Evolutionary conservation across 2,113 vertebrate genomes (phyloP).

Genomic region (Calidris pugnax): DNA sequence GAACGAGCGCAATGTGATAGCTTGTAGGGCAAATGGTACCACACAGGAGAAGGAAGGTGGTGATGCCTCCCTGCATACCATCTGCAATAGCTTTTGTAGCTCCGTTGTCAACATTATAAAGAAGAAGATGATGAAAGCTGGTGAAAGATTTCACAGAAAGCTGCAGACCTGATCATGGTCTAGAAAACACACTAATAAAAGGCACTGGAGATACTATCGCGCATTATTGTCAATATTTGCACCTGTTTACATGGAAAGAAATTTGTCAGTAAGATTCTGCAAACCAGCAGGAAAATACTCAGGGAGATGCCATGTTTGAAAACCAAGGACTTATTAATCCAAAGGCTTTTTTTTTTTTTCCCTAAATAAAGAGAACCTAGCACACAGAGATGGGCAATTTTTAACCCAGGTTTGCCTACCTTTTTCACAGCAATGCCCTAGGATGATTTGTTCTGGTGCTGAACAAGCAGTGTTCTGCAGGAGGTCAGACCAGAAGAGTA

Average conservation of each 20-base stretch:
- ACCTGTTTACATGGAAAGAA: neutral
- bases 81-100: neutral
- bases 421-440: neutral
- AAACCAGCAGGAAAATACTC: neutral
- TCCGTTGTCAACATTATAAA: neutral
- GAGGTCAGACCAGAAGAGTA: neutral
- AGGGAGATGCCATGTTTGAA: neutral
- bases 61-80: neutral
- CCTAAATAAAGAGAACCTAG: neutral
- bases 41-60: neutral
- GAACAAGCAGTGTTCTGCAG: neutral
- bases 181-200: neutral
- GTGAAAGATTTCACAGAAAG: neutral
- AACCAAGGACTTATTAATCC: neutral
- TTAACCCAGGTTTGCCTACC: neutral
- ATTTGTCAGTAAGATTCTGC: neutral
- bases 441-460: neutral
- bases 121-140: neutral
- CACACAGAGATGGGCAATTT: neutral
- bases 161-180: neutral
- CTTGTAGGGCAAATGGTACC: neutral
- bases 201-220: neutral
- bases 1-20: neutral
- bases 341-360: neutral
- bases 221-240: neutral